Base-by-base conservation (phyloP, 2,113 vertebrate species). In the Pteropus alecto region DNA sequence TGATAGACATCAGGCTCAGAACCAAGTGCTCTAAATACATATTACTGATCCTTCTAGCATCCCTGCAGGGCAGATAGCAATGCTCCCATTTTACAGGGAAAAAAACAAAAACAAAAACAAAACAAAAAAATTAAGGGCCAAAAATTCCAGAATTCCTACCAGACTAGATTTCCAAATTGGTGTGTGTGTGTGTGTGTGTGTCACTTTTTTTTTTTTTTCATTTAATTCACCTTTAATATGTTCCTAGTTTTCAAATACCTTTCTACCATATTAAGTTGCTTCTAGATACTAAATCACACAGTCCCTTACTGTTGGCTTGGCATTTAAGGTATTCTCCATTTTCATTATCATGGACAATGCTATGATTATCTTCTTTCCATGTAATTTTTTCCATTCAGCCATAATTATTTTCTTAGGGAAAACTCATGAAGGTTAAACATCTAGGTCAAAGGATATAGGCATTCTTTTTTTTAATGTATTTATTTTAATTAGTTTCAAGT, bases 191-290 rank as follows among this genome's bases (percentile, higher is more conserved):
- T 60, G 54, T 56, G 56, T 58, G 56, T 58, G 56, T 58, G 56
- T 22, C 3, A 9, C 1, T 46, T 48, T 48, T 35, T 30, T 48
- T 35, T 30, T 77, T 88, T 88, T 84, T 54, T 6, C 7, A 43
- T 9, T 71, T 51, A 85, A 24, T 9, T 83, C 61, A 79, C 43
- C 51, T 85, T 93, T 78, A 83, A 46, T 51, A 67, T 67, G 67
- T 21, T 82, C 28, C 19, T 58, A 71, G 71, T 96, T 74, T 94
- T 90, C 83, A 93, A 93, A 85, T 65, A 43, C n/a, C 35, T 92
- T 67, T 38, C 60, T 85, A 56, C 43, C 67, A 78, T 13, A 22
- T 74, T 38, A 93, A 87, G n/a, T 82, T 43, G 41, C 65, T 85
- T 93, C 77, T n/a, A 87, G 54, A 28, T 76, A 54, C 15, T 79